Conservation (phyloP, 2,113 vertebrate species). For the Clarias macrocephalus region DNA sequence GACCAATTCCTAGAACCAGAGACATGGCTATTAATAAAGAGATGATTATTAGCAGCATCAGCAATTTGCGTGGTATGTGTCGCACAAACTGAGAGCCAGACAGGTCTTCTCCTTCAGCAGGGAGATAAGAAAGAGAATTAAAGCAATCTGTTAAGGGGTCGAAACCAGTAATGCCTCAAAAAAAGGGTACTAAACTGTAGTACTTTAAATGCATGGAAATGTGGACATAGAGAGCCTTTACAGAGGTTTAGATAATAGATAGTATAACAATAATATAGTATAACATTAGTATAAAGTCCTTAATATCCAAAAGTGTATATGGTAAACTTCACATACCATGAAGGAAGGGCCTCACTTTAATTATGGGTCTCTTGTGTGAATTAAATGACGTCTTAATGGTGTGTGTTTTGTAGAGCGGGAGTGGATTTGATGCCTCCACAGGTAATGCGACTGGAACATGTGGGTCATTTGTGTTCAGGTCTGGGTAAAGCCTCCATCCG, state of each 20-base stretch:
- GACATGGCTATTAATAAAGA: slow-evolving; percentile 42
- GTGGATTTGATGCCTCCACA: slow-evolving; percentile 10
- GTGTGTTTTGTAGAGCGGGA: slow-evolving; percentile 40
- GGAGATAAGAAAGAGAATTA: slow-evolving; percentile 20
- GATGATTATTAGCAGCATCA: slow-evolving; percentile 46
- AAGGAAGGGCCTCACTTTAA: slow-evolving; percentile 56
- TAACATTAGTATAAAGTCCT: too few species aligned
- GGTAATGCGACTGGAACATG: slow-evolving; percentile 39
- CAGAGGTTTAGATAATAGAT: neutral
- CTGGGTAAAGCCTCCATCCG: neutral
- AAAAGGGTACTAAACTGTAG: neutral
- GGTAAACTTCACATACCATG: slow-evolving; percentile 41
- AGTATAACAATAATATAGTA: too few species aligned
- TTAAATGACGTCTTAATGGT: slow-evolving; percentile 21
- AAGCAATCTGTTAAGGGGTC: slow-evolving; percentile 1
- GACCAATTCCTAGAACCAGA: slow-evolving; percentile 53
- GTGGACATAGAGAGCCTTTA: neutral
- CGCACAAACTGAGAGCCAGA: slow-evolving; percentile 32
- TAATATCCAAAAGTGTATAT: too few species aligned
- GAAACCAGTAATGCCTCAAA: neutral
- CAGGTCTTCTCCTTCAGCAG: slow-evolving; percentile 37
- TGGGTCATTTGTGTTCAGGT: slow-evolving; percentile 34
- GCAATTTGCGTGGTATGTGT: slow-evolving; percentile 32
- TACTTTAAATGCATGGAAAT: neutral
- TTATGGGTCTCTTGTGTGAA: slow-evolving; percentile 43